A percentile compares a stretch with the other conserved stretches of the same genome.
These are phyloP conservation scores for Aleiodes leptofemur DNA, from an alignment of 2,888 invertebrate genomes.

Conservation along the genomic window DNA sequence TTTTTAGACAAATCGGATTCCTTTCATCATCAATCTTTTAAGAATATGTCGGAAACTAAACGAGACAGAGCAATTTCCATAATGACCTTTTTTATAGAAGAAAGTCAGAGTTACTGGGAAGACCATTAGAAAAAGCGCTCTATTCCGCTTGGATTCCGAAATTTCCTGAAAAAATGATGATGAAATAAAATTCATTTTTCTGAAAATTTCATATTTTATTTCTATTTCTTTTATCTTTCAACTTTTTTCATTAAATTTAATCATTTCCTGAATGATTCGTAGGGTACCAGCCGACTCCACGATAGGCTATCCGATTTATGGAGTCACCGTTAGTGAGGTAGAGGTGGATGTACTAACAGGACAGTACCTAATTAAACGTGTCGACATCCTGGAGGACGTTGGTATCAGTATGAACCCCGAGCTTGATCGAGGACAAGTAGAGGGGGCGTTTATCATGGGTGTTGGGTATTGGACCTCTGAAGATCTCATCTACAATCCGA, in stretches of 20 bases:
- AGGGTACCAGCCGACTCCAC: slow-evolving; percentile 67
- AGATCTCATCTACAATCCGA: slow-evolving; percentile 80
- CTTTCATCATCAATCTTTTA: too few species aligned
- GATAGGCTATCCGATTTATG: slow-evolving; percentile 81
- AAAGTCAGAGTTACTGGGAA: too few species aligned
- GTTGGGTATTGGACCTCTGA: slow-evolving; percentile 87
- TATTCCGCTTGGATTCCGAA: too few species aligned
- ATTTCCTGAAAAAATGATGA: too few species aligned
- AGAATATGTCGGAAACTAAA: too few species aligned
- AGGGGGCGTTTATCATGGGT: slow-evolving; percentile 87
- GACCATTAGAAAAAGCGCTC: too few species aligned
- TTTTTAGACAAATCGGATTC: too few species aligned
- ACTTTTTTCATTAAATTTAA: not conserved
- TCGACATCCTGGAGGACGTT: slow-evolving; percentile 85
- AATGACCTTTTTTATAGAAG: too few species aligned
- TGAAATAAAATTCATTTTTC: too few species aligned
- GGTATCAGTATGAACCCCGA: slow-evolving; percentile 85
- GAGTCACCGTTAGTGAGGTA: slow-evolving; percentile 81
- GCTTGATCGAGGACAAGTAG: slow-evolving; percentile 86
- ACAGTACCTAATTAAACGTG: slow-evolving; percentile 81
- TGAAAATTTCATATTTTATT: slow-evolving; percentile 13
- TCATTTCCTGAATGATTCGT: slow-evolving; percentile 10
- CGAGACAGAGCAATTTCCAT: too few species aligned
- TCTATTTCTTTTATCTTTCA: not conserved
- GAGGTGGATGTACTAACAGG: slow-evolving; percentile 89